These are phyloP conservation scores for Anser cygnoides DNA, from an alignment of 2,113 vertebrate species.

Conservation along the genomic window DNA sequence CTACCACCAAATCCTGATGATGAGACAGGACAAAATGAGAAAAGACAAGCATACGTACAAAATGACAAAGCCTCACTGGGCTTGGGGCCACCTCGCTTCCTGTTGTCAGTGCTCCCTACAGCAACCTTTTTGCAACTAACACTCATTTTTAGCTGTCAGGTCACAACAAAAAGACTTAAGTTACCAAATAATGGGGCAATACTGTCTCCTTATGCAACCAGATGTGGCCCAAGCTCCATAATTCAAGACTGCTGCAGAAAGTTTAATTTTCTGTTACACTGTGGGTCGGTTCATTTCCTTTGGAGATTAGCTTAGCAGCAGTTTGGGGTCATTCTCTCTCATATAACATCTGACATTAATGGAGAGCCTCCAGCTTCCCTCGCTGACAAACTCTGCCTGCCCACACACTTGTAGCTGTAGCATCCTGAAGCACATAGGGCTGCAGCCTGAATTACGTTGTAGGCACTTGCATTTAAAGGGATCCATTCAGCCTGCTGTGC, in stretches of 20 bases:
- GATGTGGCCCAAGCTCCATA: neutral
- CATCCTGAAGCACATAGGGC: neutral
- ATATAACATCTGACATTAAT: neutral
- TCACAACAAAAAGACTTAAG: neutral
- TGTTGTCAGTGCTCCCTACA: neutral
- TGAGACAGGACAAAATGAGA: neutral
- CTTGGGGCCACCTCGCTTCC: neutral
- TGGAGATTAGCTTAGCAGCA: neutral
- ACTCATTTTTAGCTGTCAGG: neutral
- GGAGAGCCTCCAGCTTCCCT: neutral
- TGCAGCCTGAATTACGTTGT: neutral
- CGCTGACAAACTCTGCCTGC: neutral
- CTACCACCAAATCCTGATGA: neutral
- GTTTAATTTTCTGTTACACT: neutral
- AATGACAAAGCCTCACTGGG: neutral
- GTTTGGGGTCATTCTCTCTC: neutral
- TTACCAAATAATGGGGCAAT: neutral
- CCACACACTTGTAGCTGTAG: neutral
- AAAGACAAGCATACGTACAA: accelerated
- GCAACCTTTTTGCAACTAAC: neutral
- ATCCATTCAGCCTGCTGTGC: neutral
- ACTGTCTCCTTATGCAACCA: neutral
- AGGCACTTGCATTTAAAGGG: neutral
- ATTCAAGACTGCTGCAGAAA: neutral
- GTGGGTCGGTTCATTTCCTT: neutral